Base-by-base conservation (phyloP, 2,888 invertebrate species). In the Ormyrus nitidulus region DNA sequence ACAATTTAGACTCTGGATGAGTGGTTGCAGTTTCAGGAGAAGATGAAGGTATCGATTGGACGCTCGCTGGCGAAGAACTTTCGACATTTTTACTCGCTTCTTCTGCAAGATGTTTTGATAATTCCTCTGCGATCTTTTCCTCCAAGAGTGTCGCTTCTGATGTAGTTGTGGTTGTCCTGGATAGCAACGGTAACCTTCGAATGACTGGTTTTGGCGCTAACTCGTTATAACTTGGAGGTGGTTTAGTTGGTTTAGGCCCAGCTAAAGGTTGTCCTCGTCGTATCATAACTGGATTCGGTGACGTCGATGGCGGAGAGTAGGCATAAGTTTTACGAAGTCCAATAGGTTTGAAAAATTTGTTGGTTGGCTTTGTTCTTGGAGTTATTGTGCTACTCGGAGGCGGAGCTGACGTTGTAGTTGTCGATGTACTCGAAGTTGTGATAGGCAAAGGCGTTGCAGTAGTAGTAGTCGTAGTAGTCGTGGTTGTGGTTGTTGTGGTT, bases 161-260 rank as follows among this genome's bases (percentile, higher is more conserved):
- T 2, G 84, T 80, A 4, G 84, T 83, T 0, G 84, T 72, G 3
- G 84, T 49, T 70, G 86, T 88, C 68, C 88, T 85, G 2, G 86
- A 71, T 8, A 85, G 66, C 4, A 90, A 75, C 13, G 89, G 84
- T 44, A 85, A 83, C 61, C 87, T 89, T 51, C 88, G 85, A 56
- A 90, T 90, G 0, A 88, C 82, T 0, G 90, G 89, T 73, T 88
- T 90, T 0, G 89, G 87, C 2, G 88, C 89, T n/a, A 88, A 62
- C 0, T 90, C 90, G 71, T 88, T 90, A 76, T 89, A 90, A 3
- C 86, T 85, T 76, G 86, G 89, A 6, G 83, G 84, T 2, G 88
- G 88, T 76, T 89, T 90, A 0, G 87, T 87, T 13, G 89, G 89
- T 75, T 89, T 89, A 0, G 89, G 89, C 77, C 90, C 88, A 0